Conservation (phyloP, 92 coral and sea anemone genomes). For the Epizoanthus scotinus region DNA sequence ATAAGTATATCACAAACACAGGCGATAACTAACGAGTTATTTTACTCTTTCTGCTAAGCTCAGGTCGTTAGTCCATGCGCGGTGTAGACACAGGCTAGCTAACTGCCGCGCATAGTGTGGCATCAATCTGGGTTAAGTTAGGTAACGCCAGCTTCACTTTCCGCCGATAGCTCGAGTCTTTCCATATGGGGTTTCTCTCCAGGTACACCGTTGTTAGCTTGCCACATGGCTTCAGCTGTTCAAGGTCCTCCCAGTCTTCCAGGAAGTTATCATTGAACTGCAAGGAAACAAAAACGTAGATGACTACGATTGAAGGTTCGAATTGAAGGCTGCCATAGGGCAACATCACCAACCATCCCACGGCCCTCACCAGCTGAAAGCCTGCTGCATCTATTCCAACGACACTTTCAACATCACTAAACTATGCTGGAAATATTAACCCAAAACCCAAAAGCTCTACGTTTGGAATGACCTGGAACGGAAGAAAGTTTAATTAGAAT, state of each 20-base stretch:
- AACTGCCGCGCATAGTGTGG: slow-evolving; percentile 66
- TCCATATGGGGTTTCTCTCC: slow-evolving; percentile 90
- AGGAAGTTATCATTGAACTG: slow-evolving; percentile 95
- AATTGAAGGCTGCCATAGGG: not conserved
- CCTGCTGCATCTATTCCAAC: no score
- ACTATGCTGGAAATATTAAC: no score
- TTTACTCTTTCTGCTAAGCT: no score
- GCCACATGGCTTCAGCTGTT: slow-evolving; percentile 69
- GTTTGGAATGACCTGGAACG: no score
- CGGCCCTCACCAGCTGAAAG: no score
- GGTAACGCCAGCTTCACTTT: slow-evolving; percentile 95
- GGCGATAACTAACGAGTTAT: no score
- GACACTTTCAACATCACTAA: no score
- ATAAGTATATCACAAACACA: no score
- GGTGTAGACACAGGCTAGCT: not conserved
- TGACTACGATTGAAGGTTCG: not conserved
- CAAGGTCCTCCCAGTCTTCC: slow-evolving; percentile 88
- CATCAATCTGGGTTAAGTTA: slow-evolving; percentile 86
- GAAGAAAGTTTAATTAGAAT: no score
- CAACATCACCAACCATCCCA: not conserved
- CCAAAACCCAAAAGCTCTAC: no score
- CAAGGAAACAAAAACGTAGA: not conserved
- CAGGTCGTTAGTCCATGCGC: not conserved
- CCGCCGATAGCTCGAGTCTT: slow-evolving; percentile 84
- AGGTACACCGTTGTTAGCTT: slow-evolving; percentile 84